Evolutionary conservation across 2,888 invertebrate genomes (phyloP), one percentile per base, ranked within the genome.

Genomic region (Osedax frankpressi): DNA sequence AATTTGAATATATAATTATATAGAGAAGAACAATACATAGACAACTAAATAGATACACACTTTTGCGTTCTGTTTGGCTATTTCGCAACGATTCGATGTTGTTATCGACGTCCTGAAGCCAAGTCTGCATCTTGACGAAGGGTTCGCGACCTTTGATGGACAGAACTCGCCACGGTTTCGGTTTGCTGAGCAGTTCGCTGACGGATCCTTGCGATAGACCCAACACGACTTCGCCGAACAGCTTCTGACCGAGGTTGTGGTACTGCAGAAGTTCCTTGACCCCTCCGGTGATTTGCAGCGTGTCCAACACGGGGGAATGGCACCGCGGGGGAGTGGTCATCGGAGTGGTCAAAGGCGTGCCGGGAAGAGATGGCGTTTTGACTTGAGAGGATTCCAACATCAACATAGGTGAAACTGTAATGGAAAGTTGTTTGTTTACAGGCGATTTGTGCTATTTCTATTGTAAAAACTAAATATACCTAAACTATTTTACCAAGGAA

Each of bases 91-190:
- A 89, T 82, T 96, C 95, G 73, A 96, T 90, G 84, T 95, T 96
- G 60, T 73, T n/a, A 84, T 93, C 92, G 11, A 94, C 90, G 83
- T 97, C 96, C 80, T 92, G 92, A 30, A 96, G 88, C 97, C 97
- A 97, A 76, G 95, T 85, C 83, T 96, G 95, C 85, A 85, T 84
- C 80, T 84, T 83, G 77, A 85, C 82, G 80, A 84, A 85, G 29
- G 84, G 84, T 79, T 97, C 97, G 30, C 96, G 88, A 0, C 97
- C 97, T 84, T 96, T 96, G 83, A 95, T 94, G 82, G 94, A 95
- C 73, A 97, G 88, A 94, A 96, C 94, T 83, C 94, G 94, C 96
- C 97, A 97, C 0, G 96, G 96, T 82, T 97, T 97, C 2, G 97
- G 97, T 84, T 96, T 96, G 76, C 95, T 94, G 3, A 98, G 88